Percentiles rank a stretch among this genome's conserved stretches.
Conservation (phyloP, 2,797 vertebrate genomes). For the Sebastes itinus region DNA sequence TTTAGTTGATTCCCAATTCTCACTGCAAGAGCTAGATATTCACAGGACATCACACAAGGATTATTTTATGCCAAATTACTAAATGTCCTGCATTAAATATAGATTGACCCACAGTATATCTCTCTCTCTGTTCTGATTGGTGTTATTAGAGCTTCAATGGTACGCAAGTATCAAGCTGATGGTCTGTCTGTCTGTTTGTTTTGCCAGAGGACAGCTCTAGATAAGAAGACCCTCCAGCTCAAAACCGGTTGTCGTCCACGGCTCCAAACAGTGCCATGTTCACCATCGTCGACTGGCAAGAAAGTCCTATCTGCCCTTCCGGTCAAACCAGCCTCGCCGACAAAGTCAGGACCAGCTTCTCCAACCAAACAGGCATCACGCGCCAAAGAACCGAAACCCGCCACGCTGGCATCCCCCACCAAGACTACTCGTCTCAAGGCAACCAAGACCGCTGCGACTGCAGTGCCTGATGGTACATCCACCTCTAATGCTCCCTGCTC, state of each 20-base stretch:
- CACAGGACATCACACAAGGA: background rate
- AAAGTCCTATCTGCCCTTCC: conserved; percentile 28
- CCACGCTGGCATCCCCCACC: background rate
- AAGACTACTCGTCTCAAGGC: conserved; percentile 24
- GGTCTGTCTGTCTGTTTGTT: conserved; percentile 21
- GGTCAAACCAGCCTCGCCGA: conserved; percentile 23
- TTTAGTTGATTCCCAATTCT: background rate
- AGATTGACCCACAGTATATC: conserved; percentile 4
- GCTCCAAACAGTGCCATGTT: conserved; percentile 44
- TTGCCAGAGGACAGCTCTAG: conserved; percentile 94
- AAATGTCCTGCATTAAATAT: background rate
- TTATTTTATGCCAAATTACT: background rate
- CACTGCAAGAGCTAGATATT: background rate
- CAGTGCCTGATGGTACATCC: background rate
- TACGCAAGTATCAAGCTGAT: background rate
- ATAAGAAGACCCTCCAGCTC: conserved; percentile 92
- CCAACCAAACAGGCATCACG: conserved; percentile 1
- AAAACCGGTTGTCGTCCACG: conserved; percentile 69
- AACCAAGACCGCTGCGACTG: background rate
- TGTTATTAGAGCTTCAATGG: background rate
- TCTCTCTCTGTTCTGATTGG: background rate
- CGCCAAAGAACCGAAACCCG: conserved; percentile 20
- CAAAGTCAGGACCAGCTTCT: conserved; percentile 31
- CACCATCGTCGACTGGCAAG: conserved; percentile 25
- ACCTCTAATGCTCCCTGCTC: background rate